Evolutionary conservation across 1,140 invertebrate species (phyloP).

Genomic region (Halictus rubicundus): DNA sequence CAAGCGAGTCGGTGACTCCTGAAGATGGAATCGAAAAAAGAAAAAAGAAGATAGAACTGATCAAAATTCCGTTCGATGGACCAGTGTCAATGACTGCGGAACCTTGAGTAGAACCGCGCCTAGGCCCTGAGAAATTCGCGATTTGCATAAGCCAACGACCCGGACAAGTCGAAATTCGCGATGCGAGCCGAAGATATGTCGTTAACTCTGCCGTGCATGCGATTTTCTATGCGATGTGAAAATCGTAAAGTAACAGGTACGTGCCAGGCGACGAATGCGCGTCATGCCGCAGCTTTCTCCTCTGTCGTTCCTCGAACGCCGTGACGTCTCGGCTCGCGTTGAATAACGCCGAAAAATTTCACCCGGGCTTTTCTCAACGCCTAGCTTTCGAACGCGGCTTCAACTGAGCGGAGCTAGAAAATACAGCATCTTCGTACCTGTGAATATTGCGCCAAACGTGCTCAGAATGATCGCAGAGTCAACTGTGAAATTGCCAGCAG

Average conservation of each 20-base stretch:
- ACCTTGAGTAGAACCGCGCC: background rate
- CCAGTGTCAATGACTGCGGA: background rate
- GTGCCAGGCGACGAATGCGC: conserved; percentile 23
- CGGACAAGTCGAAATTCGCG: background rate
- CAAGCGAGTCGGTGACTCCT: conserved; percentile 6
- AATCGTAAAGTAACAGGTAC: conserved; percentile 33
- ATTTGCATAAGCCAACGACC: conserved; percentile 20
- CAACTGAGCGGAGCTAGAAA: no score
- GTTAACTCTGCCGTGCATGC: background rate
- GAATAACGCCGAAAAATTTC: background rate
- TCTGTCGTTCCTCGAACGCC: conserved; percentile 6
- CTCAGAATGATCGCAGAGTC: no score
- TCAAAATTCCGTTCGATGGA: conserved; percentile 4
- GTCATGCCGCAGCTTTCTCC: conserved; percentile 54
- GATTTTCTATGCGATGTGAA: background rate
- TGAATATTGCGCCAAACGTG: no score
- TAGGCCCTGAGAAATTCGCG: background rate
- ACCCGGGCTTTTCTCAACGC: background rate
- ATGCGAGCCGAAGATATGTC: background rate
- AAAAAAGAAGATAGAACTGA: background rate
- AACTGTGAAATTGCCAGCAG: no score
- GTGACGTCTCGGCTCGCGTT: conserved; percentile 2
- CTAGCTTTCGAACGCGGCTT: no score
- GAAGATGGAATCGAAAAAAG: background rate
- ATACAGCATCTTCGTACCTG: no score